Evolutionary conservation across 2,888 invertebrate species (phyloP), one percentile per base, ranked within the genome.

Genomic region (Eucera pruinosa): DNA sequence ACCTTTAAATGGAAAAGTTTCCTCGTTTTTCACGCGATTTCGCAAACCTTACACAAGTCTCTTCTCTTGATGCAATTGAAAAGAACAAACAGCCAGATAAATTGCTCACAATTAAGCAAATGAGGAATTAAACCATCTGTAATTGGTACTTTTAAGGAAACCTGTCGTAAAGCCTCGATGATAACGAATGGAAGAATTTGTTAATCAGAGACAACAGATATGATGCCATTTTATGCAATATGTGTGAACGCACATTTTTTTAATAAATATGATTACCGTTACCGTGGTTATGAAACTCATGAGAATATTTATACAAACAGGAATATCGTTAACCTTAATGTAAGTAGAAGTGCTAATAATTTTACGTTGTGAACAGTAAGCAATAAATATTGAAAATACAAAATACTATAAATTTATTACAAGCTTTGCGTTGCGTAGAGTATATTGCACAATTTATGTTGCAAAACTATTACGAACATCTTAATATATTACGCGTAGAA

Each of bases 41-140:
- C 66, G 48, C 43, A 76, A 76, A 43, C 36, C 11, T 55, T 66
- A n/a, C 33, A 13, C 47, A 33, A 54, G 23, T 9, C 60, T 3
- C 5, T 11, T 13, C n/a, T 18, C 23, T 39, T 13, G 61, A 48
- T 20, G 60, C 61, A 50, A 74, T 60, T 43, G 25, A 30, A 39
- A 13, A 9, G 39, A 47, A 65, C 52, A 58, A 54, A 54, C 52
- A 30, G n/a, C 33, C 30, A 57, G 66, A 66, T 48, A 55, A 61
- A 33, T 61, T 74, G 54, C 52, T 52, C 7, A 25, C 25, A 60
- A 72, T 72, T 65, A 52, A 58, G 52, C 23, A 39, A 41, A 45
- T 65, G 69, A 54, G 36, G 52, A 48, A 72, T 60, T 41, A 52
- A 75, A 47, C 20, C 33, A 30, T 41, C n/a, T 27, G 23, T 58